phyloP scores from a whole-genome alignment of 2,113 vertebrate genomes.

The Grammomys surdaster region DNA sequence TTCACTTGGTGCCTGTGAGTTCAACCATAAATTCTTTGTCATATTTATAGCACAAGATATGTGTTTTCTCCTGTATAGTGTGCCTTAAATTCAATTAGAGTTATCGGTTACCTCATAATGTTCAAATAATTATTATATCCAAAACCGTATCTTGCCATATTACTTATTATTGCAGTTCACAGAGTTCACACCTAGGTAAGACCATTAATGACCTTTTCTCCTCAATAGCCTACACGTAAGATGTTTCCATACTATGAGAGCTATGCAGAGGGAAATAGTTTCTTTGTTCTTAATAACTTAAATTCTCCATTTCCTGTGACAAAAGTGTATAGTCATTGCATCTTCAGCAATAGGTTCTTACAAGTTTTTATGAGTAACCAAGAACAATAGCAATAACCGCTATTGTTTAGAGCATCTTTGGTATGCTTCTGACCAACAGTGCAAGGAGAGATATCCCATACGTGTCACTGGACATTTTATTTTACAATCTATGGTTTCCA shows the following conservation, averaged over 20 bases:
- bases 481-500: neutral
- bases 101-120: neutral
- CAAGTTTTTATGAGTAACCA: neutral
- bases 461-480: neutral
- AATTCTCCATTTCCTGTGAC: neutral
- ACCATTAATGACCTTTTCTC: neutral
- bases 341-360: neutral
- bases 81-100: neutral
- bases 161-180: neutral
- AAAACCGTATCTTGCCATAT: neutral
- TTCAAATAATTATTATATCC: neutral
- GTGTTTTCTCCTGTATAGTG: neutral
- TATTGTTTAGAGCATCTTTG: neutral
- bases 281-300: neutral
- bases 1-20: neutral
- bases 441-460: neutral
- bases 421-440: neutral
- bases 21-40: neutral
- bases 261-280: neutral
- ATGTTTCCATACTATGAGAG: neutral
- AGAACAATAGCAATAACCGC: neutral
- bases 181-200: neutral
- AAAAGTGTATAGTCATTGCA: neutral
- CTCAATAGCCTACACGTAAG: neutral
- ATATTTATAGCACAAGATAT: neutral